phyloP scores from a whole-genome alignment of 2,797 vertebrate genomes.

The Xiphorhynchus erythropygius region DNA sequence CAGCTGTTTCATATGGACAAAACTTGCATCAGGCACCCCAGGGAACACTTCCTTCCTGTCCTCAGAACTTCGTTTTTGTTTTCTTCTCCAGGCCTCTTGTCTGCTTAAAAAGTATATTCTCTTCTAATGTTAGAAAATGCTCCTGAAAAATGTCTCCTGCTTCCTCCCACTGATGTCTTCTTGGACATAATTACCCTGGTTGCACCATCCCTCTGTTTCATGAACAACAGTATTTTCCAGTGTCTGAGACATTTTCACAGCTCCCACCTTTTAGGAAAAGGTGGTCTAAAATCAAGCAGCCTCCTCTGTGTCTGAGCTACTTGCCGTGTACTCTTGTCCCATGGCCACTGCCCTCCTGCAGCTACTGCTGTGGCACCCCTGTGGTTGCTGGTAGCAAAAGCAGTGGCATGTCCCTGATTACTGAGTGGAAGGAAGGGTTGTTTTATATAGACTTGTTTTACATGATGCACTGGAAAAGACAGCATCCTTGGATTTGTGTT shows the following conservation, averaged over 20 bases:
- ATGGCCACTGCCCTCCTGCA: neutral
- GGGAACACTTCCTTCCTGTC: neutral
- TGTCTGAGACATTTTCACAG: neutral
- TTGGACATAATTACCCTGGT: neutral
- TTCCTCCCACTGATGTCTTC: neutral
- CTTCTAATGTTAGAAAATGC: neutral
- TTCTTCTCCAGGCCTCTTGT: neutral
- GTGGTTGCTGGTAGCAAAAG: neutral
- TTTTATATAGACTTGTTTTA: neutral
- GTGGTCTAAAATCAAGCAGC: neutral
- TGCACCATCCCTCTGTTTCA: neutral
- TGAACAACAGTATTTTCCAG: neutral
- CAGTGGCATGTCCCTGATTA: neutral
- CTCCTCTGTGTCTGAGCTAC: neutral
- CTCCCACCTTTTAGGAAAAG: neutral
- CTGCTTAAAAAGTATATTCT: neutral
- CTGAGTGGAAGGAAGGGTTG: neutral
- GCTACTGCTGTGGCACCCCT: neutral
- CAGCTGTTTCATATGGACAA: neutral
- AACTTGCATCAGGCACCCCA: neutral
- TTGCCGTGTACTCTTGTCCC: neutral
- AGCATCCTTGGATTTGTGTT: neutral
- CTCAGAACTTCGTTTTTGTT: neutral
- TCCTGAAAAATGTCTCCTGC: neutral
- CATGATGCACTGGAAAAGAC: neutral